These are phyloP conservation scores for Siniperca scherzeri DNA, from an alignment of 2,797 vertebrate species.

Conservation along the genomic window DNA sequence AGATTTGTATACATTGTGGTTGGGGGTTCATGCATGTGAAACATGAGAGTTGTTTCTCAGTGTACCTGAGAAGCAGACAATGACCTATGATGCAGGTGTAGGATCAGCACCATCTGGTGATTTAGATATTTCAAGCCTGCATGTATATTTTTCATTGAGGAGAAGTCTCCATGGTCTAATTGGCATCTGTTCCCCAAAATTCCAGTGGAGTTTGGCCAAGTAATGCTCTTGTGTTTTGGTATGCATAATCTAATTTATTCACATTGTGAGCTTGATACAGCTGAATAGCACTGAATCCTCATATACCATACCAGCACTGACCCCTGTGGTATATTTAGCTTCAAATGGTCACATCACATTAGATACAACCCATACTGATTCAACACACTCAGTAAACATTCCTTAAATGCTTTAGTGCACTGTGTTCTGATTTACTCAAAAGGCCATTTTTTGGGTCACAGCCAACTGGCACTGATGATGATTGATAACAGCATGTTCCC, in stretches of 20 bases:
- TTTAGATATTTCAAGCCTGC: slow-evolving; percentile 24
- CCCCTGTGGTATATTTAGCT: slow-evolving; percentile 32
- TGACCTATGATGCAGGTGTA: slow-evolving; percentile 30
- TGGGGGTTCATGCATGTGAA: slow-evolving; percentile 19
- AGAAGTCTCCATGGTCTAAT: slow-evolving; percentile 15
- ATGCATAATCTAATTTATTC: slow-evolving; percentile 34
- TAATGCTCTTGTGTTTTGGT: slow-evolving; percentile 32
- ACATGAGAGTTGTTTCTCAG: not conserved
- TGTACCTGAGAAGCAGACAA: not conserved
- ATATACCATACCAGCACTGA: slow-evolving; percentile 1
- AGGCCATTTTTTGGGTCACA: slow-evolving; percentile 2
- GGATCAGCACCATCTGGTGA: slow-evolving; percentile 45
- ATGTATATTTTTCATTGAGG: slow-evolving; percentile 26
- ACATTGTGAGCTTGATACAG: slow-evolving; percentile 24
- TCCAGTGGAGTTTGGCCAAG: slow-evolving; percentile 2
- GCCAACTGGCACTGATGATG: slow-evolving; percentile 25
- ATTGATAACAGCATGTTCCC: slow-evolving; percentile 27
- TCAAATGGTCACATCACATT: slow-evolving; percentile 22
- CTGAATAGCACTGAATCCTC: slow-evolving; percentile 14
- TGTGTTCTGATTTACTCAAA: slow-evolving; percentile 8
- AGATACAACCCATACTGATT: slow-evolving; percentile 14
- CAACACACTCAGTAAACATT: slow-evolving; percentile 42
- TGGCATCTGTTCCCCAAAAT: slow-evolving; percentile 39
- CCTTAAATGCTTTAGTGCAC: slow-evolving; percentile 33
- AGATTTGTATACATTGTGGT: slow-evolving; percentile 25